Evolutionary conservation across 2,113 vertebrate genomes (phyloP).

Genomic region (Xiphias gladius): DNA sequence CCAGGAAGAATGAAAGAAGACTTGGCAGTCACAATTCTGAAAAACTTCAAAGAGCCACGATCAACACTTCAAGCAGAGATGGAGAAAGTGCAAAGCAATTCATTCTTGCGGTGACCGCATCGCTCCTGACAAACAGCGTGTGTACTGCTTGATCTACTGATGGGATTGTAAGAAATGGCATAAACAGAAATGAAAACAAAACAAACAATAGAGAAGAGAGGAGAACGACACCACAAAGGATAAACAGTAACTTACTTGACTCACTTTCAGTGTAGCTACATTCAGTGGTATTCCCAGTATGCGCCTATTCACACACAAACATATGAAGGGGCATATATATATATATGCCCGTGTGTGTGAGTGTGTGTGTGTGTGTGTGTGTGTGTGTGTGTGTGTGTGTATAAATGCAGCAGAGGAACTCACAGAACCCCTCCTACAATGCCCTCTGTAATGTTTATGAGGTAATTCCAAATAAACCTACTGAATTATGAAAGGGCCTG

Average conservation of each 20-base stretch:
- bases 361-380: neutral
- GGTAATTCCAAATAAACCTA: slow-evolving; percentile 32
- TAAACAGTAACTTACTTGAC: neutral
- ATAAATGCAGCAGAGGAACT: neutral
- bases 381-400: neutral
- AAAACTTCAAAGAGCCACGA: slow-evolving; percentile 20
- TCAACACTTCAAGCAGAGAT: neutral
- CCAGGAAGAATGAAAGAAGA: neutral
- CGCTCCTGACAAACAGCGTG: neutral
- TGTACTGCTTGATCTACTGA: neutral
- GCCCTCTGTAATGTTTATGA: slow-evolving; percentile 42
- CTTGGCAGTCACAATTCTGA: neutral
- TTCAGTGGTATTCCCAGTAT: neutral
- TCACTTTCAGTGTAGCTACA: neutral
- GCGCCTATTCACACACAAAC: neutral
- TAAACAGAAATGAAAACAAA: slow-evolving; percentile 23
- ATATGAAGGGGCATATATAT: too few relatives aligned
- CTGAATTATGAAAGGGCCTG: slow-evolving; percentile 46
- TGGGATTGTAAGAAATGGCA: neutral
- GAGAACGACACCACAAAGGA: neutral
- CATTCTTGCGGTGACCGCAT: slow-evolving; percentile 1
- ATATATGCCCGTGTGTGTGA: neutral
- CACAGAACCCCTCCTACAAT: neutral
- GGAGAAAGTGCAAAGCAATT: neutral
- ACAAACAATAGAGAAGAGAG: neutral